These are phyloP conservation scores for Acanthaster planci DNA, from an alignment of 35 echinoderm and acorn worm genomes.

Conservation along the genomic window DNA sequence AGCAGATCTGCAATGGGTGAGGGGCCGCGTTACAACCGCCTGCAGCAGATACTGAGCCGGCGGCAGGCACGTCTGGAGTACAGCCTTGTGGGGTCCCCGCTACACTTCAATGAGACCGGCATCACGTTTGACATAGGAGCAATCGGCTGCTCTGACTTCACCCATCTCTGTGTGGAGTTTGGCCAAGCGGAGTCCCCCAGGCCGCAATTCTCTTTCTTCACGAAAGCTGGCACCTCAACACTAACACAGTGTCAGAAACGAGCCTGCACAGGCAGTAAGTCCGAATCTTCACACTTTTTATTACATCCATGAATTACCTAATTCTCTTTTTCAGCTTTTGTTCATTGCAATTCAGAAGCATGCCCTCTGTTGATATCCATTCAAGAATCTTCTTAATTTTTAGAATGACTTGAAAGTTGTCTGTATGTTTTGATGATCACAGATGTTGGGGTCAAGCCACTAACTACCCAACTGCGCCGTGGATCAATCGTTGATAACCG, in stretches of 20 bases:
- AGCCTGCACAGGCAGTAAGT: constrained; percentile 67
- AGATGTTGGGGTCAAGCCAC: constrained; percentile 5
- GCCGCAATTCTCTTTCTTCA: constrained; percentile 66
- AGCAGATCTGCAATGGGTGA: constrained; percentile 54
- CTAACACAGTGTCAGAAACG: constrained; percentile 65
- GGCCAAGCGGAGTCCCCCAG: constrained; percentile 45
- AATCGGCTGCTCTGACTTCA: constrained; percentile 65
- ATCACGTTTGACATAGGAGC: constrained; percentile 72
- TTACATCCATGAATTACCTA: too few relatives aligned
- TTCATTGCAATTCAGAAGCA: neutral
- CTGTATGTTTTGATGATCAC: neutral
- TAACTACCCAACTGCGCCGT: constrained; percentile 1
- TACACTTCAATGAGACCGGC: constrained; percentile 49
- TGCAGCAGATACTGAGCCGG: constrained; percentile 51
- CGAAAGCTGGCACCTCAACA: constrained; percentile 51
- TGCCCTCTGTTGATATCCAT: too few relatives aligned
- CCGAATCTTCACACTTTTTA: neutral
- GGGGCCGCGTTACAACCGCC: constrained; percentile 53
- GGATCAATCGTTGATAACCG: constrained; percentile 48
- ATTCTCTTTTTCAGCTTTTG: neutral
- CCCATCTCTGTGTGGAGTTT: constrained; percentile 82
- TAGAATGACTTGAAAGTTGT: too few relatives aligned
- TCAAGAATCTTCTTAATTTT: too few relatives aligned
- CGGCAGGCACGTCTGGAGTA: constrained; percentile 30
- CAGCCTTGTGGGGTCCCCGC: constrained; percentile 2